phyloP scores from a whole-genome alignment of 2,113 vertebrate species.

The Osmerus mordax region DNA sequence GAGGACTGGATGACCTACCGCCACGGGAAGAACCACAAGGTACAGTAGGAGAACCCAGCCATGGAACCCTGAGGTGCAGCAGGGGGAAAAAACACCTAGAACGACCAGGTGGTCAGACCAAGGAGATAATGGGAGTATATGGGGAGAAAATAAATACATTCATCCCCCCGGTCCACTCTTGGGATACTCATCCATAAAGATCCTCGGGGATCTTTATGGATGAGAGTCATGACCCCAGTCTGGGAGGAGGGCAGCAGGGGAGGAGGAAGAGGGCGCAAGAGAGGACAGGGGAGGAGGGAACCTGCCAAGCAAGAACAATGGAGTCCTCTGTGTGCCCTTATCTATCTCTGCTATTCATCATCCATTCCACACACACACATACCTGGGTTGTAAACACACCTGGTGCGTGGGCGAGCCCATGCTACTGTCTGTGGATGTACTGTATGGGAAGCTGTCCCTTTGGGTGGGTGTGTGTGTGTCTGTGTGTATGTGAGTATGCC shows the following conservation, averaged over 20 bases:
- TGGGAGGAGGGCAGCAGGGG: slow-evolving; percentile 37
- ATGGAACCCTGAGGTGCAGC: neutral
- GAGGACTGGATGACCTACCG: slow-evolving; percentile 99
- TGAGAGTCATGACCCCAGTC: slow-evolving; percentile 32
- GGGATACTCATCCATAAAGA: too few species aligned
- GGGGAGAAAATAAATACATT: neutral
- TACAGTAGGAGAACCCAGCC: slow-evolving; percentile 43
- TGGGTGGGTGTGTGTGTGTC: neutral
- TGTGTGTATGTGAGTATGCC: neutral
- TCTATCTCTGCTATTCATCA: slow-evolving; percentile 54
- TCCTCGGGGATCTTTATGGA: neutral
- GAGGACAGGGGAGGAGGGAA: slow-evolving; percentile 26
- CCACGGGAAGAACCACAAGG: slow-evolving; percentile 97
- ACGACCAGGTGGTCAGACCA: neutral
- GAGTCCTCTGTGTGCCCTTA: slow-evolving; percentile 62
- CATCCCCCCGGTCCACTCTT: neutral
- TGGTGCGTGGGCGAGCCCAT: neutral
- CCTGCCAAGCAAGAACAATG: slow-evolving; percentile 63
- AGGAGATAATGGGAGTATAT: neutral
- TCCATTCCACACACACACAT: slow-evolving; percentile 27
- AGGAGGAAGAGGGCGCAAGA: slow-evolving; percentile 35
- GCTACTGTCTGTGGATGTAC: slow-evolving; percentile 3
- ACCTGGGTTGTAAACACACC: slow-evolving; percentile 36
- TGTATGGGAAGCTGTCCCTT: neutral
- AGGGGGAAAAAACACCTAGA: neutral